Conservation (phyloP, 2,797 vertebrate genomes). For the Loriculus beryllinus region DNA sequence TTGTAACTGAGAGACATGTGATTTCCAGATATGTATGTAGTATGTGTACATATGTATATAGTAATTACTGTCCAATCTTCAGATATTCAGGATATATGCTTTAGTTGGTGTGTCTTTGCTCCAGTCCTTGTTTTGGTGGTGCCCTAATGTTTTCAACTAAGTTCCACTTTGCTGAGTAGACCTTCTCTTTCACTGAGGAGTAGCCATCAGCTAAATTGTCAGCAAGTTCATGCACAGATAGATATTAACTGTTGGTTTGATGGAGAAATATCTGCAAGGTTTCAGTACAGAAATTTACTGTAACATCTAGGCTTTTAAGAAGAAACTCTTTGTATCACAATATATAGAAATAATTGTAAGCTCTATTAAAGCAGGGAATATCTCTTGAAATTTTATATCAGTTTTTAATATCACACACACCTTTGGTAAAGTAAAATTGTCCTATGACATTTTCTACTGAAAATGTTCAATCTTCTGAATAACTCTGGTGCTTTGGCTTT, state of each 20-base stretch:
- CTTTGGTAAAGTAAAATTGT: background rate
- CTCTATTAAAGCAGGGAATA: rapidly evolving
- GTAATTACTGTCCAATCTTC: background rate
- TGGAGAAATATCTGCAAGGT: background rate
- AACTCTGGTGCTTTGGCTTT: background rate
- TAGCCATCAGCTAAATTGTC: background rate
- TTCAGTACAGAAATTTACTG: background rate
- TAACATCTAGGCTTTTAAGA: background rate
- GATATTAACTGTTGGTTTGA: background rate
- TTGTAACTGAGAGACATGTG: background rate
- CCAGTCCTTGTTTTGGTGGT: background rate
- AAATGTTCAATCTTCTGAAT: background rate
- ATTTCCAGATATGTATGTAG: background rate
- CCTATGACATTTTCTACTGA: background rate
- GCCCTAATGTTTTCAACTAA: rapidly evolving
- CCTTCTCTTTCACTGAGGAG: background rate
- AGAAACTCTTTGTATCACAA: background rate
- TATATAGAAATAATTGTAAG: background rate
- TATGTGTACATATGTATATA: background rate
- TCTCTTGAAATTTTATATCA: rapidly evolving
- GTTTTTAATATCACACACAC: background rate
- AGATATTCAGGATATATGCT: background rate
- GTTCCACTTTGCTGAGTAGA: background rate
- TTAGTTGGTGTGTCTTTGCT: background rate
- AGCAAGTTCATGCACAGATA: background rate